Conservation (phyloP, 2,797 vertebrate genomes). For the Liasis olivaceus region DNA sequence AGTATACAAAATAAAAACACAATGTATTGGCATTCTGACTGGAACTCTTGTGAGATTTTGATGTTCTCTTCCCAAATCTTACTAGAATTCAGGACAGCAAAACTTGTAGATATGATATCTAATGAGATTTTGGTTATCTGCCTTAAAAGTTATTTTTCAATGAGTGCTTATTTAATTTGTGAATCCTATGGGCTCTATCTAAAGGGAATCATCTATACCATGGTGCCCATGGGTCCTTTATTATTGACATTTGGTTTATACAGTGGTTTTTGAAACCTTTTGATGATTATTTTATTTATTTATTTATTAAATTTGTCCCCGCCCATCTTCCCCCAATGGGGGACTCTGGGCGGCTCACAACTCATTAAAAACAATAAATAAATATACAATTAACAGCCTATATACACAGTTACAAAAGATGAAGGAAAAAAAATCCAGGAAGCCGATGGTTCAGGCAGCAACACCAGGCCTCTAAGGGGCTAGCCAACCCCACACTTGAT, state of each 20-base stretch:
- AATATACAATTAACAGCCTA: no score
- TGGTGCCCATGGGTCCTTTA: no score
- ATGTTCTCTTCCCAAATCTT: background rate
- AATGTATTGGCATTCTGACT: background rate
- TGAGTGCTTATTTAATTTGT: background rate
- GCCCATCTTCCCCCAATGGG: no score
- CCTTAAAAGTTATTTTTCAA: background rate
- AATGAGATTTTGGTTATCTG: background rate
- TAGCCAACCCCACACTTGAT: no score
- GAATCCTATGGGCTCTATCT: background rate
- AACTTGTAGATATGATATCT: background rate
- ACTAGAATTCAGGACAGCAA: background rate
- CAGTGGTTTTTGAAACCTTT: background rate
- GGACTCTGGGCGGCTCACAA: no score
- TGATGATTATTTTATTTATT: no score
- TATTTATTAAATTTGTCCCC: no score
- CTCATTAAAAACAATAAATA: no score
- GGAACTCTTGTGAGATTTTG: background rate
- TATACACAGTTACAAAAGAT: no score
- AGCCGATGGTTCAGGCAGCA: no score
- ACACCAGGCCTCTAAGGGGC: no score
- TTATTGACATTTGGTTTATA: background rate
- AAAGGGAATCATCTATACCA: background rate
- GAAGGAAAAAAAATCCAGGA: no score
- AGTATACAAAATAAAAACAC: background rate